Percentiles rank a stretch among this genome's conserved stretches.
phyloP scores from a whole-genome alignment of 64 coral and sea anemone genomes.

The Cladopsammia gracilis region DNA sequence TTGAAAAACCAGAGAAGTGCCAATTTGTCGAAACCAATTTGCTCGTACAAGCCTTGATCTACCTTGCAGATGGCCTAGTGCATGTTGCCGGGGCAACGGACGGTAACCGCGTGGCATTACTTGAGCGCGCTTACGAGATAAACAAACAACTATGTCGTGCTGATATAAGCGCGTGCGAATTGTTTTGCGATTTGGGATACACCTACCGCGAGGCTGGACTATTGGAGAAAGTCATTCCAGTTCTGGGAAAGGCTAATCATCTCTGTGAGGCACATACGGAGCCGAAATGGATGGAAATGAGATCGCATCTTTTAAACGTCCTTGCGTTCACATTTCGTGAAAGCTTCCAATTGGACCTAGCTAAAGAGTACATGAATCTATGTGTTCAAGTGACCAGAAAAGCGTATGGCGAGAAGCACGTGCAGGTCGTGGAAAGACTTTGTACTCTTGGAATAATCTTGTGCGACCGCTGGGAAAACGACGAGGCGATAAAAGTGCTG shows the following conservation, averaged over 20 bases:
- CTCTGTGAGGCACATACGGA: conserved; percentile 46
- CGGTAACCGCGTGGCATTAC: conserved; percentile 24
- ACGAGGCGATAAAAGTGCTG: conserved; percentile 76
- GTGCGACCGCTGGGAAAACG: conserved; percentile 79
- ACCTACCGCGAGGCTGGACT: conserved; percentile 83
- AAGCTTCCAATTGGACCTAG: conserved; percentile 76
- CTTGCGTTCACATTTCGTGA: conserved; percentile 81
- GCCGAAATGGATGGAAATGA: conserved; percentile 48
- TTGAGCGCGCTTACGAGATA: conserved; percentile 45
- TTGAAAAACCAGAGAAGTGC: neutral
- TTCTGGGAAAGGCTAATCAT: conserved; percentile 69
- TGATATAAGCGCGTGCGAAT: conserved; percentile 35
- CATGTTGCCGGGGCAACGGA: conserved; percentile 64
- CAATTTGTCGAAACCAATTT: neutral
- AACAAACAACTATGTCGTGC: conserved; percentile 20
- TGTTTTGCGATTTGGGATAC: conserved; percentile 81
- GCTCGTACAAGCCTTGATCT: conserved; percentile 57
- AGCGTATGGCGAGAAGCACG: conserved; percentile 48
- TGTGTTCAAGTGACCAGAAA: conserved; percentile 68
- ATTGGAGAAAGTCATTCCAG: conserved; percentile 68
- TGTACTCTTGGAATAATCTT: conserved; percentile 88
- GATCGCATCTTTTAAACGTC: conserved; percentile 63
- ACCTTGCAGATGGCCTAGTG: conserved; percentile 67
- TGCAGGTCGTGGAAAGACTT: conserved; percentile 71
- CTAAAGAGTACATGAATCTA: conserved; percentile 78